Conservation (phyloP, 1,140 invertebrate genomes). For the Drosophila bocki region DNA sequence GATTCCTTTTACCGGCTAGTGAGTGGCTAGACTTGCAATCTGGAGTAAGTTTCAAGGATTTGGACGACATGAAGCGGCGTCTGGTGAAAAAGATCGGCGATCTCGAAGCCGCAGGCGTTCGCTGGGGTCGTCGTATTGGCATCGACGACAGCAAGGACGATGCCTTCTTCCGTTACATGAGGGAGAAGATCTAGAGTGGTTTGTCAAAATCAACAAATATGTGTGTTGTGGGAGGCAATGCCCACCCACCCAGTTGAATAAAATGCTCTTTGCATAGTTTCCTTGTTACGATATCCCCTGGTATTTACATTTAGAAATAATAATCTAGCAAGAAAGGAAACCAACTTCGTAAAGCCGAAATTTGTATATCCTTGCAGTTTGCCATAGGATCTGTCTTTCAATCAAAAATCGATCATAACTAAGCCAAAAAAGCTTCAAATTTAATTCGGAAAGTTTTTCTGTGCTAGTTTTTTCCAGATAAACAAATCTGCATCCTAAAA, state of each 20-base stretch:
- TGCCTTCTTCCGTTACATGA: constrained; percentile 15
- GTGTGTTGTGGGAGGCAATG: background rate
- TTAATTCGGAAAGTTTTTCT: no score
- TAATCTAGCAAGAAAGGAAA: no score
- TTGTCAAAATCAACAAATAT: constrained; percentile 23
- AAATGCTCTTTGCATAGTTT: constrained; percentile 16
- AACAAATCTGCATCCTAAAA: no score
- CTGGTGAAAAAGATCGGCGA: constrained; percentile 8
- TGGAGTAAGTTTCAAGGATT: constrained; percentile 5
- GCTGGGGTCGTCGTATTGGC: constrained; percentile 24
- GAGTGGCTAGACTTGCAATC: constrained; percentile 22
- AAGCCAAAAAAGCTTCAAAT: no score
- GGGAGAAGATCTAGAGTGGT: constrained; percentile 7
- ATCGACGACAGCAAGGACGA: constrained; percentile 30
- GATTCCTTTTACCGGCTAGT: background rate
- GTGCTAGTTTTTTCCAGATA: no score
- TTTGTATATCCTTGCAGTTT: no score
- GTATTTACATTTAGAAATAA: no score
- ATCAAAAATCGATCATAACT: no score
- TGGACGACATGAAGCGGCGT: constrained; percentile 18
- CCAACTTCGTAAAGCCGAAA: no score
- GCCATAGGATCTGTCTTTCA: no score
- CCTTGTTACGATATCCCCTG: no score
- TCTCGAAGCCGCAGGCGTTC: constrained; percentile 15
- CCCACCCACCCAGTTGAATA: constrained; percentile 5